phyloP scores from a whole-genome alignment of 2,113 vertebrate species.

The Oxyruncus cristatus region DNA sequence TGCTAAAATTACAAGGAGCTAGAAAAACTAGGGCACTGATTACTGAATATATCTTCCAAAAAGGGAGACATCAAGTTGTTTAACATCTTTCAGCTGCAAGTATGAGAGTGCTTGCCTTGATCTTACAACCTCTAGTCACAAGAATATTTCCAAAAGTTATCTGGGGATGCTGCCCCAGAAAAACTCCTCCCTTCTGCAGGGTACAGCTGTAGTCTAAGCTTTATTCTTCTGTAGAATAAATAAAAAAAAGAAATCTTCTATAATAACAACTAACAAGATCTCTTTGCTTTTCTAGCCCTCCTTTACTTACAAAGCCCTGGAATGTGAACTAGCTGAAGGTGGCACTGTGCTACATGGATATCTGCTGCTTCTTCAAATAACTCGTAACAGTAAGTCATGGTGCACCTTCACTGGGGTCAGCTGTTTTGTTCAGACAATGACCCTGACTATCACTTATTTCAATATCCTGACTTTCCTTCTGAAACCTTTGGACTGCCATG shows the following conservation, averaged over 20 bases:
- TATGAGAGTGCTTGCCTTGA: not conserved
- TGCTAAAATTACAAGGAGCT: not conserved
- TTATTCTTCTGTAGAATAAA: not conserved
- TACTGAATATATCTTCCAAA: not conserved
- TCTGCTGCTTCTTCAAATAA: not conserved
- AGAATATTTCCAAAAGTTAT: not conserved
- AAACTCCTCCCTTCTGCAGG: not conserved
- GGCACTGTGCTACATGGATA: not conserved
- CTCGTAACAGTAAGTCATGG: not conserved
- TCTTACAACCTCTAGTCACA: not conserved
- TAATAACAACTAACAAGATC: not conserved
- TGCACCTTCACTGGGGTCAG: not conserved
- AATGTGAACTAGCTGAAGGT: not conserved
- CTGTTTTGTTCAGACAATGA: not conserved
- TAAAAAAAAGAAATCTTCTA: not conserved
- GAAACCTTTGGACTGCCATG: not conserved
- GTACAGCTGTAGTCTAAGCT: not conserved
- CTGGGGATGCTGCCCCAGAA: not conserved
- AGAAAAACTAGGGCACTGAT: not conserved
- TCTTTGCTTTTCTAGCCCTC: not conserved
- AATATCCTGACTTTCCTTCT: not conserved
- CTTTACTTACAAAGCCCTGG: not conserved
- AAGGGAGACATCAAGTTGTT: not conserved
- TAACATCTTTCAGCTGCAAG: not conserved
- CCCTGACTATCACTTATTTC: not conserved